Percentiles rank a stretch among this genome's conserved stretches.
Evolutionary conservation across 2,113 vertebrate genomes (phyloP).

Genomic region (Macroglossus sobrinus): DNA sequence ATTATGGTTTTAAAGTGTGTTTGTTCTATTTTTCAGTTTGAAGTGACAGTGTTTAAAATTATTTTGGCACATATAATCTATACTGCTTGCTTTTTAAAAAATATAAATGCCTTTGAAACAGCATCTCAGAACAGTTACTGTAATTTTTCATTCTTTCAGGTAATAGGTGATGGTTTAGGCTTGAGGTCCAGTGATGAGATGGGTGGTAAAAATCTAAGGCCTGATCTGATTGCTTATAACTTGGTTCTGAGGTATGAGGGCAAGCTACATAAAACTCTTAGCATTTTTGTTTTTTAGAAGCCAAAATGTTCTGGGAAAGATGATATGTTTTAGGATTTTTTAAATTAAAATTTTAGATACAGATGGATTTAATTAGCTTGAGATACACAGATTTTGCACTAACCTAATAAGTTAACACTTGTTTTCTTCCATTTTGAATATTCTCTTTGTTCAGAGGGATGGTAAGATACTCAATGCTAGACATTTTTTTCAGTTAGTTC

Average conservation of each 20-base stretch:
- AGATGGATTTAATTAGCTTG: slow-evolving; percentile 4
- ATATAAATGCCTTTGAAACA: slow-evolving; percentile 18
- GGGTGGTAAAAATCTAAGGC: not conserved
- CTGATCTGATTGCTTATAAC: not conserved
- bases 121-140: not conserved
- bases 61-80: slow-evolving; percentile 28
- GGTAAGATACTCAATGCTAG: not conserved
- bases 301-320: not conserved
- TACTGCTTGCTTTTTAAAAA: slow-evolving; percentile 31
- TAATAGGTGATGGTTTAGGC: slow-evolving; percentile 15
- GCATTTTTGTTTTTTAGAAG: slow-evolving; percentile 10
- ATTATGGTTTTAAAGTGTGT: slow-evolving; percentile 32
- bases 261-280: not conserved
- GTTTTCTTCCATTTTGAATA: slow-evolving; percentile 21
- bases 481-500: slow-evolving; percentile 11
- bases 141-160: slow-evolving; percentile 40
- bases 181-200: not conserved
- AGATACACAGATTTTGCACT: not conserved
- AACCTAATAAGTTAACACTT: slow-evolving; percentile 17
- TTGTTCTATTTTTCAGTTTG: not conserved
- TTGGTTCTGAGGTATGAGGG: slow-evolving; percentile 5
- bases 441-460: slow-evolving; percentile 12
- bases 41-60: slow-evolving; percentile 30
- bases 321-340: slow-evolving; percentile 1
- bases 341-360: not conserved